Base-by-base conservation (phyloP, 2,797 vertebrate species). In the Hippocampus kuda region DNA sequence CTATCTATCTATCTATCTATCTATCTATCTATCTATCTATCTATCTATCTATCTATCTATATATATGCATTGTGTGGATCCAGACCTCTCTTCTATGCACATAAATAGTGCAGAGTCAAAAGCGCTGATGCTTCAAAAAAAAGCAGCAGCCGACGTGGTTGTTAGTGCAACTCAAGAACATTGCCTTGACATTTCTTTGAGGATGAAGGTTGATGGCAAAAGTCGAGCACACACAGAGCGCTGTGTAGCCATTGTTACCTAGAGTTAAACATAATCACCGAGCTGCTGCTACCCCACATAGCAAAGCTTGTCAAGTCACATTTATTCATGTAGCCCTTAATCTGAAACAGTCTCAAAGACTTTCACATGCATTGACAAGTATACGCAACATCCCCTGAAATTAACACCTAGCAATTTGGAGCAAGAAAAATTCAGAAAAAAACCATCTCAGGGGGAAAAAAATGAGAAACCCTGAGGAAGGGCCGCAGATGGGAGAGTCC, bases 141-240 rank as follows among this genome's bases (percentile, higher is more conserved):
- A 38, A 77, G 75, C 75, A 80, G 71, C 74, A 75, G 72, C 54
- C 70, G 60, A 30, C 66, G 74, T 0, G 70, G 34, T 38, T n/a
- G 46, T 79, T 69, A 68, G 15, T 67, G 64, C 60, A 3, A 61
- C 57, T 2, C 48, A 26, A 73, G 72, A 69, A 81, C 76, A 79
- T 77, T 41, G 65, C 38, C 54, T 72, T 83, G 81, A 82, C 79
- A 74, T 78, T 76, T 77, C 71, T 71, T 67, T n/a, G n/a, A 13
- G 46, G 70, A 77, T 12, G 66, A 72, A 77, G 48, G 72, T 73
- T 77, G 75, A 71, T 68, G 72, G 72, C 34, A 41, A 63, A 44
- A 63, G 20, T n/a, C 5, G 18, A 61, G 20, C 30, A 8, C 27
- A 18, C 57, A 5, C 57, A 18, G 27, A 38, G 30, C 18, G 12